Percentiles rank a stretch among this genome's conserved stretches.
Evolutionary conservation across 2,797 vertebrate genomes (phyloP).

Genomic region (Gastrophryne carolinensis): DNA sequence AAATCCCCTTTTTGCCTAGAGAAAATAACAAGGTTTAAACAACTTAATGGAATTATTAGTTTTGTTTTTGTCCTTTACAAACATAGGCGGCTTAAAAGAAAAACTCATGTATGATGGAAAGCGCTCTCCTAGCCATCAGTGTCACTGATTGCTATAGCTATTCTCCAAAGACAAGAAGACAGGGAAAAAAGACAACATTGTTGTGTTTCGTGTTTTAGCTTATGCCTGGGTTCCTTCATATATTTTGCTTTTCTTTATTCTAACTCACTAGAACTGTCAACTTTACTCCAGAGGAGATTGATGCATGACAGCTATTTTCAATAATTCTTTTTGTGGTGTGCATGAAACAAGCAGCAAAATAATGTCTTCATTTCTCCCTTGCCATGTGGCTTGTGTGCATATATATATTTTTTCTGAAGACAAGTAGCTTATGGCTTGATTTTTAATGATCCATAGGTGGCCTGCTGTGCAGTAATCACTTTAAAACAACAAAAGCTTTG

Average conservation of each 20-base stretch:
- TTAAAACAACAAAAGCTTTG: slow-evolving; percentile 3
- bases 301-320: slow-evolving; percentile 42
- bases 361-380: slow-evolving; percentile 62
- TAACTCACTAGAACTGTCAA: slow-evolving; percentile 51
- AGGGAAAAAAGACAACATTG: slow-evolving; percentile 55
- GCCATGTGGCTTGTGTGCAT: slow-evolving; percentile 35
- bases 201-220: slow-evolving; percentile 55
- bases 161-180: slow-evolving; percentile 56
- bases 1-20: slow-evolving; percentile 71
- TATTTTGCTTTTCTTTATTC: slow-evolving; percentile 51
- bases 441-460: slow-evolving; percentile 31
- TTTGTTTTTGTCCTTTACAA: slow-evolving; percentile 71
- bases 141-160: slow-evolving; percentile 41
- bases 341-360: slow-evolving; percentile 46
- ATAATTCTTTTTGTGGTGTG: slow-evolving; percentile 52
- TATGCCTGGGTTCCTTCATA: slow-evolving; percentile 59
- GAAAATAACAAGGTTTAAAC: slow-evolving; percentile 74
- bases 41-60: slow-evolving; percentile 70
- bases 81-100: slow-evolving; percentile 60
- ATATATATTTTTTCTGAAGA: slow-evolving; percentile 49
- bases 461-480: neutral
- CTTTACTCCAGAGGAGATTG: slow-evolving; percentile 53
- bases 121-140: slow-evolving; percentile 52
- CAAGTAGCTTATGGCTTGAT: slow-evolving; percentile 31
- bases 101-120: slow-evolving; percentile 60